Conservation (phyloP, 2,888 invertebrate species). For the Galerucella nymphaeae region DNA sequence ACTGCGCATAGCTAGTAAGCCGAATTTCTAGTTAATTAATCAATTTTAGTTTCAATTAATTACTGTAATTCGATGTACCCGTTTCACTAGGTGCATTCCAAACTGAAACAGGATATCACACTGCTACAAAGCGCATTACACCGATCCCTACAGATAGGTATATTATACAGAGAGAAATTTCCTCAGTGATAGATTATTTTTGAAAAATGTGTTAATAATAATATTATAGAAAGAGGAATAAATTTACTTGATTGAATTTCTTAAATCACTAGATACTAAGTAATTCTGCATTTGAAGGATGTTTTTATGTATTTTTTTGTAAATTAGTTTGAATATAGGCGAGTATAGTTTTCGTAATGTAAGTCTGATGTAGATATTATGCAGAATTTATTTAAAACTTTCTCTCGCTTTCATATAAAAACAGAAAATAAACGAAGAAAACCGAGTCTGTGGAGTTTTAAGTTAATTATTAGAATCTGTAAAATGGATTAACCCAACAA, state of each 20-base stretch:
- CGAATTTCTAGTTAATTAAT: conserved; percentile 43
- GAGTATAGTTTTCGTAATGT: not conserved
- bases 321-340: too few species aligned
- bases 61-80: conserved; percentile 42
- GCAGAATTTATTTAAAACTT: not conserved
- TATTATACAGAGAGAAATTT: too few species aligned
- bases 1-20: conserved; percentile 19
- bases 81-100: conserved; percentile 39
- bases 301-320: too few species aligned
- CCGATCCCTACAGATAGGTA: not conserved
- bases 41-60: conserved; percentile 49
- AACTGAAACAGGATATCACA: conserved; percentile 26
- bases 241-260: too few species aligned
- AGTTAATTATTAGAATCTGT: conserved; percentile 14
- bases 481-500: conserved; percentile 12
- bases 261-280: too few species aligned
- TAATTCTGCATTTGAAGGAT: too few species aligned
- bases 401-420: not conserved
- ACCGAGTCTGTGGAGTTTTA: conserved; percentile 8
- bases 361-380: not conserved
- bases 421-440: not conserved
- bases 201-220: too few species aligned
- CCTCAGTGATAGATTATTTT: too few species aligned
- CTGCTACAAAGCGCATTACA: not conserved
- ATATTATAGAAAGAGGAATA: too few species aligned